Percentiles rank a stretch among this genome's conserved stretches.
Evolutionary conservation across 2,888 invertebrate species (phyloP).

Genomic region (Cepaea hortensis): DNA sequence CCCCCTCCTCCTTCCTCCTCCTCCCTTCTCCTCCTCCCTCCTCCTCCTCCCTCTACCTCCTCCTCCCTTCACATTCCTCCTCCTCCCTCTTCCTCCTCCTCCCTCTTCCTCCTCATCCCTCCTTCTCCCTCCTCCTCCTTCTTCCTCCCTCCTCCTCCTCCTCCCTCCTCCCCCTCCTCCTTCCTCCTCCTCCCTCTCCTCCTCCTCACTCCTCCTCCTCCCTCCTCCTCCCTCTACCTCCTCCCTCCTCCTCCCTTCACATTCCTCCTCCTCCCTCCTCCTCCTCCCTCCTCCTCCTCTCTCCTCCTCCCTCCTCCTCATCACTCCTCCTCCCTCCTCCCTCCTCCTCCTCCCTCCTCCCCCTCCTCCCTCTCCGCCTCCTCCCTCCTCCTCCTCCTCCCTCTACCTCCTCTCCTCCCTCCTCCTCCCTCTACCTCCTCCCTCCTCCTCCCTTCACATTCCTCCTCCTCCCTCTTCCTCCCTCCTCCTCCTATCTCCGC

Average conservation of each 20-base stretch:
- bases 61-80: no score
- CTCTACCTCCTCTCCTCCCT: background rate
- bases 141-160: background rate
- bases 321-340: slow-evolving; percentile 3
- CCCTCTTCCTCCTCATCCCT: background rate
- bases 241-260: no score
- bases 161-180: background rate
- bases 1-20: background rate
- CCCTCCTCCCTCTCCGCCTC: no score
- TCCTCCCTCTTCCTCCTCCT: background rate
- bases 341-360: background rate
- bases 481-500: no score
- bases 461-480: background rate
- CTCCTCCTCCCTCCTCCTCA: background rate
- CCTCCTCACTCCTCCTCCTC: no score
- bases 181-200: background rate
- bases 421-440: background rate
- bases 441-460: no score
- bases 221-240: background rate
- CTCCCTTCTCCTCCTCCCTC: background rate
- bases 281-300: background rate
- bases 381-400: no score
- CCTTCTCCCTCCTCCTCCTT: background rate
- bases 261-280: background rate
- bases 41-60: background rate